Base-by-base conservation (phyloP, 2,113 vertebrate species). In the Megalops atlanticus region DNA sequence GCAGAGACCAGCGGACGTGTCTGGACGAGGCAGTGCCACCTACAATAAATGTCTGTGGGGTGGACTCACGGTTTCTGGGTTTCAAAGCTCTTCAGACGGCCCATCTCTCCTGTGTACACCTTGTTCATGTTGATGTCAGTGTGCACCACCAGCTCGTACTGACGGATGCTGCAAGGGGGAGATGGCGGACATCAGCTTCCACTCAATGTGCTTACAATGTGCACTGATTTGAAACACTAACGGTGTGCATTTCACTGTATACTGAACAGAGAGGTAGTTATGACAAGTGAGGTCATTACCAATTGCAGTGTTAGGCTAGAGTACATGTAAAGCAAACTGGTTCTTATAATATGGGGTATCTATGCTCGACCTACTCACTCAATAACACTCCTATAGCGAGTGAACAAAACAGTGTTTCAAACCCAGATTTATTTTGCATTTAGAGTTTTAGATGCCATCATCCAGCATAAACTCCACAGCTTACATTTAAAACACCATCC, bases 1-100 rank as follows among this genome's bases (percentile, higher is more conserved):
- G 58, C 58, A 31, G 58, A 11, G 4, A 64, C 58, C 8, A 64
- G 21, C 3, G 16, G 54, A 33, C 68, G 24, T 10, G 38, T 21
- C 38, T 71, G n/a, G 36, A 43, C 27, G 36, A 75, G 39, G 31
- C 27, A 35, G 12, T 33, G 33, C n/a, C 79, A 58, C 33, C 33
- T 31, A 45, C n/a, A n/a, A n/a, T n/a, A 74, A 78, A 73, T 39
- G 33, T 18, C 35, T 11, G 36, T 4, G 31, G 43, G 68, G 75
- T 58, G 5, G 81, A 96, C 96, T 96, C 86, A 97, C 96, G 95
- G 94, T 84, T 95, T 96, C 90, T 97, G 96, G 84, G 88, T 95
- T 88, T 96, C 93, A 0, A 96, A 96, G 93, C 95, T 95, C 89
- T 94, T 95, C 74, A 96, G 94, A 0, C 95, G 92, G 24, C 94